Percentiles rank a stretch among this genome's conserved stretches.
Evolutionary conservation across 2,888 invertebrate genomes (phyloP).

Genomic region (Scaptomyza tumidula): DNA sequence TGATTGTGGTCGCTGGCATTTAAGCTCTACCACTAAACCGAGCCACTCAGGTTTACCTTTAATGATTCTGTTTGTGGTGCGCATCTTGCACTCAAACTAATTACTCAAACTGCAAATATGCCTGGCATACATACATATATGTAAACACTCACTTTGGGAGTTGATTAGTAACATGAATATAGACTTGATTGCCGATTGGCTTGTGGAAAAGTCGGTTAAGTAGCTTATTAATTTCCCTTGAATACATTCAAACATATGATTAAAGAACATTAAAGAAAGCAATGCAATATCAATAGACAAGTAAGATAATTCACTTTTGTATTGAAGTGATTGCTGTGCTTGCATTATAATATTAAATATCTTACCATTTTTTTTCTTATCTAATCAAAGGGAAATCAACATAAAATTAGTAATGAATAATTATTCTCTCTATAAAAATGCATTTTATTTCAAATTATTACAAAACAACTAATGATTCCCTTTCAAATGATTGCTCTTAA

Average conservation of each 20-base stretch:
- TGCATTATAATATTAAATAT: neutral
- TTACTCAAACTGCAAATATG: constrained; percentile 38
- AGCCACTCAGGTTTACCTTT: constrained; percentile 27
- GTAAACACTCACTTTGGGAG: neutral
- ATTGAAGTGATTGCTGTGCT: neutral
- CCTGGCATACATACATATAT: neutral
- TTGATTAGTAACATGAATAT: constrained; percentile 14
- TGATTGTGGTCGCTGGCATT: neutral
- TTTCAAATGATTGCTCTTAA: no score
- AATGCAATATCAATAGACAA: constrained; percentile 13
- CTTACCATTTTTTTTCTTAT: no score
- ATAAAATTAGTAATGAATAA: no score
- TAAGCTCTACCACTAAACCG: constrained; percentile 17
- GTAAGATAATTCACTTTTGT: neutral
- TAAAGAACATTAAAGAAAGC: constrained; percentile 32
- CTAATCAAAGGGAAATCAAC: no score
- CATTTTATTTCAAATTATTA: no score
- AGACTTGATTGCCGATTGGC: constrained; percentile 16
- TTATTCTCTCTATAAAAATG: no score
- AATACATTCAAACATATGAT: constrained; percentile 46
- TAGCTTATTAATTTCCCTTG: constrained; percentile 63
- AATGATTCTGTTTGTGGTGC: constrained; percentile 50
- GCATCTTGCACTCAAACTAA: constrained; percentile 62
- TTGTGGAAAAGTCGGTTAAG: constrained; percentile 62
- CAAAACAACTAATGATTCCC: no score